Evolutionary conservation across 2,888 invertebrate genomes (phyloP), one percentile per base, ranked within the genome.

Genomic region (Podabrus alpinus): DNA sequence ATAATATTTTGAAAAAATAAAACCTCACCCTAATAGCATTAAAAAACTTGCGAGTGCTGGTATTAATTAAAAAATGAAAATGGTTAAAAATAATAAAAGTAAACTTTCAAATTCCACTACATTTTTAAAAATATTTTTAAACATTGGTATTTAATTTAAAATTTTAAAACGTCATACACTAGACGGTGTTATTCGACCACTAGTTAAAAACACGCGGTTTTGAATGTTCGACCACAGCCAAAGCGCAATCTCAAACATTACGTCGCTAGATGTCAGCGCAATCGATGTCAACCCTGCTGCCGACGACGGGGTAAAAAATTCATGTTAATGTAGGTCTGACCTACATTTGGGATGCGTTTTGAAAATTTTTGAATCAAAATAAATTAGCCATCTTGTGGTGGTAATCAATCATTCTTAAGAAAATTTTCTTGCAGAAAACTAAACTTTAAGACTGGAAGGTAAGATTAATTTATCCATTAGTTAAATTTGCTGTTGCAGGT

Each of bases 231-330:
- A 64, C 62, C 62, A 64, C 62, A 64, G 62, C 79, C 80, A 79
- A 77, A 77, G 83, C 82, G 82, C 82, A 82, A 82, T 81, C 82
- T 82, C 82, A 78, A 80, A 79, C 75, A 76, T 74, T 78, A 73
- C 74, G 69, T 74, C 83, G 79, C 79, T 81, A 82, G 82, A 82
- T 83, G 83, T 81, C 83, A 80, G 78, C 78, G 75, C 77, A 78
- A 73, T 76, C 78, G 73, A 78, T 76, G 73, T 72, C 78, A 76
- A 76, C 73, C 78, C 72, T 74, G 73, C 73, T 73, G 73, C 74
- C 70, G 25, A n/a, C 69, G 25, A 59, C 45, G 62, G 69, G 71
- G 67, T 72, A 71, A 76, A 76, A 76, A 76, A 76, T 76, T 73
- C 73, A 76, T 76, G 76, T 76, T 76, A 71, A 74, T 76, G 74